phyloP scores from a whole-genome alignment of 2,888 invertebrate genomes.

The Pseudococcus jackbeardsleyi region DNA sequence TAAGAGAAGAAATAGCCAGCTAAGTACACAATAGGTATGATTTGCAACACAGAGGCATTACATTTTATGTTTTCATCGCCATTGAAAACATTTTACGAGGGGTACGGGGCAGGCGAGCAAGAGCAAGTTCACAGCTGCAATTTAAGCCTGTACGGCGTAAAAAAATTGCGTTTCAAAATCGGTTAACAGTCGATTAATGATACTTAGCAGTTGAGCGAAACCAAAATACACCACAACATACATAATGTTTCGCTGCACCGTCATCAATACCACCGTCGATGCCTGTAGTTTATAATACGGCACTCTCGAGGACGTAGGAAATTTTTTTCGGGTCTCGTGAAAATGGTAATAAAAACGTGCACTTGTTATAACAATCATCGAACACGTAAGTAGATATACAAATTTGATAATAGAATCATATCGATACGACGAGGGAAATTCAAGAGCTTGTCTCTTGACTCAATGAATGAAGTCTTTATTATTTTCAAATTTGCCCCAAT shows the following conservation, averaged over 20 bases:
- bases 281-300: background rate
- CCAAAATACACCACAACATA: background rate
- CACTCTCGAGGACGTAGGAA: background rate
- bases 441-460: background rate
- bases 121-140: background rate
- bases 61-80: no score
- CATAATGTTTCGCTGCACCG: background rate
- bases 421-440: background rate
- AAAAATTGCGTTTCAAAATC: background rate
- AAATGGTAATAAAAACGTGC: background rate
- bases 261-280: background rate
- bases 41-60: no score
- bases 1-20: no score
- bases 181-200: background rate
- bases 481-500: background rate
- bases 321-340: background rate
- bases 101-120: conserved; percentile 68
- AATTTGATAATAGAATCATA: background rate
- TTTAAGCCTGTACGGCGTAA: background rate
- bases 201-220: background rate
- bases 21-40: no score
- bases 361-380: background rate
- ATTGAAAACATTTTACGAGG: background rate
- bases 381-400: background rate
- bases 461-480: background rate